These are phyloP conservation scores for Erinaceus europaeus DNA, from an alignment of 2,113 vertebrate species.

Conservation along the genomic window DNA sequence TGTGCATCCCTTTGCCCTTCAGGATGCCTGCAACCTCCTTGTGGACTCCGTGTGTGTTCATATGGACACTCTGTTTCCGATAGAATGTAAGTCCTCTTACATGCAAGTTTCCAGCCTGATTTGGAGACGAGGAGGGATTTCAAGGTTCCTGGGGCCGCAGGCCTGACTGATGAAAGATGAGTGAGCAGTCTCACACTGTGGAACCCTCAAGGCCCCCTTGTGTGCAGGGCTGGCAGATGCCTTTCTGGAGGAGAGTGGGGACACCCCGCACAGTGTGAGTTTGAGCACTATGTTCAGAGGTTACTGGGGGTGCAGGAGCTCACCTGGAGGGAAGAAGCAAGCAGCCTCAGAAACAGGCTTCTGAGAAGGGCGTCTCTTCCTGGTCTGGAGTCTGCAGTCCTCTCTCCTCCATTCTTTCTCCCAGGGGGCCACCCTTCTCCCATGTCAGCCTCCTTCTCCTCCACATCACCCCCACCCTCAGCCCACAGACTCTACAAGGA, in stretches of 20 bases:
- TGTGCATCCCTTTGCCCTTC: no score
- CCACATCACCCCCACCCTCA: background rate
- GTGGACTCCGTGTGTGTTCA: background rate
- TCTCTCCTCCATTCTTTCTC: background rate
- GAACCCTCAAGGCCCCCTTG: background rate
- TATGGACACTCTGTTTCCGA: background rate
- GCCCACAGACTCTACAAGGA: background rate
- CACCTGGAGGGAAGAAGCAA: background rate
- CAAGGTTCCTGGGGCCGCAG: background rate
- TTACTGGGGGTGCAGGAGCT: conserved; percentile 69
- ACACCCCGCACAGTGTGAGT: conserved; percentile 68
- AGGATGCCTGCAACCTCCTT: no score
- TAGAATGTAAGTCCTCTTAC: background rate
- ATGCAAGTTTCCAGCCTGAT: conserved; percentile 67
- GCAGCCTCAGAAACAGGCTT: background rate
- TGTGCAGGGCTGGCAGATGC: background rate
- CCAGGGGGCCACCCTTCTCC: no score
- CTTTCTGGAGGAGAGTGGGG: background rate
- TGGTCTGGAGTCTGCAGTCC: no score
- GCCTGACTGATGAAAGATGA: background rate
- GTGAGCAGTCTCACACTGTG: background rate
- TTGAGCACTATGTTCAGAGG: conserved; percentile 73
- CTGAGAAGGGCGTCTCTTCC: background rate
- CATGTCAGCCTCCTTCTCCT: no score
- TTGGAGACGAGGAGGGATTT: background rate